Base-by-base conservation (phyloP, 2,797 vertebrate species). In the Channallabes apus region DNA sequence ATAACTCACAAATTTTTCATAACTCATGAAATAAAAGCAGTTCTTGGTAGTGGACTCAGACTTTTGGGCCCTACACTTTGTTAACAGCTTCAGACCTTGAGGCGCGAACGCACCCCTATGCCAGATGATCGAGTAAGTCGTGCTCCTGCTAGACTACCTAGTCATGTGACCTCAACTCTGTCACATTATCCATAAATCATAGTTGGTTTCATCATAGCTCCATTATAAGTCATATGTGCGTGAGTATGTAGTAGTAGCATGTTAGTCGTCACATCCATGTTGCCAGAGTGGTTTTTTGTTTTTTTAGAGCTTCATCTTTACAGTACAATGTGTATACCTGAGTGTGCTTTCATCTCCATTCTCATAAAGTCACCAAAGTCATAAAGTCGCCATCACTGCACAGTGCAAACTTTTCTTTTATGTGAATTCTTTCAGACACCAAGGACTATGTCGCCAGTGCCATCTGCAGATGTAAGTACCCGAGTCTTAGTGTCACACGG, bases 371-470 rank as follows among this genome's bases (percentile, higher is more conserved):
- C 67, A 22, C 32, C 29, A 68, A 15, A 41, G 38, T 61, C 58
- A 27, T 17, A 29, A 46, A 51, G n/a, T 80, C 27, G 41, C 41
- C 62, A 80, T 51, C 62, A 80, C 62, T 78, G 58, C 29, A 6
- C 73, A 58, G 41, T 12, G 41, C 46, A 9, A 75, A 29, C n/a
- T 20, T 20, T 12, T 6, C 20, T 68, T 22, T 59, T 62, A 32
- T 78, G 11, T 62, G 20, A n/a, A 79, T n/a, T 94, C 64, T 94
- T 93, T 77, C 91, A 96, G 95, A 96, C 96, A 90, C 95, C 95
- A 89, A 94, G 96, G 92, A 96, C 96, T 22, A 92, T 96, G 84
- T 97, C 96, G 76, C 96, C 96, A 24, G 96, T 96, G 12, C 96
- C 96, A 41, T 96, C 95, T 73, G 94, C 96, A 85, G 96, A 97